Conservation (phyloP, 2,888 invertebrate species). For the Trisateles emortualis region DNA sequence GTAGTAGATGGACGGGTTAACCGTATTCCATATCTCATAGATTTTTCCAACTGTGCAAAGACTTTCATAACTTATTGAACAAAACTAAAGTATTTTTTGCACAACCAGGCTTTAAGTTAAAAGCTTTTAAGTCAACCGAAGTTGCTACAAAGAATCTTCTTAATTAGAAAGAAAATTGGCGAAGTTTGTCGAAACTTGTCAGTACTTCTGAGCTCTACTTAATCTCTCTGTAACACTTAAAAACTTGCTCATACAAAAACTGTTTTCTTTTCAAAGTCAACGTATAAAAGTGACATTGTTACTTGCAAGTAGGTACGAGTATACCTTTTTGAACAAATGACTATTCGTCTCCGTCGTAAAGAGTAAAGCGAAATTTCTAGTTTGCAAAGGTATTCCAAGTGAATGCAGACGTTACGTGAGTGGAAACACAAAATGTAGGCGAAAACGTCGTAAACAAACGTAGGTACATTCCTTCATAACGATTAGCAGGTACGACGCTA, state of each 20-base stretch:
- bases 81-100: background rate
- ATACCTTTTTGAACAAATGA: slow-evolving; percentile 38
- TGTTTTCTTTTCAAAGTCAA: slow-evolving; percentile 37
- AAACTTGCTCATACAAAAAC: slow-evolving; percentile 36
- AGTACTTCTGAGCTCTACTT: slow-evolving; percentile 42
- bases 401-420: slow-evolving; percentile 26
- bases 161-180: slow-evolving; percentile 58
- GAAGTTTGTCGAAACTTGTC: slow-evolving; percentile 52
- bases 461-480: slow-evolving; percentile 25
- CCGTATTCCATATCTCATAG: no score
- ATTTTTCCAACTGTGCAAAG: no score
- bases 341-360: slow-evolving; percentile 29
- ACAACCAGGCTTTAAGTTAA: background rate
- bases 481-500: slow-evolving; percentile 29
- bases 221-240: slow-evolving; percentile 40
- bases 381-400: slow-evolving; percentile 20
- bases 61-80: no score
- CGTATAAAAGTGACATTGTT: slow-evolving; percentile 33
- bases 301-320: slow-evolving; percentile 16
- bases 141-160: slow-evolving; percentile 48
- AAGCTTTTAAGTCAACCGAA: slow-evolving; percentile 43
- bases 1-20: no score
- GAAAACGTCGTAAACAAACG: slow-evolving; percentile 21
- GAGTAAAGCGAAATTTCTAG: slow-evolving; percentile 30
- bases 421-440: slow-evolving; percentile 15